phyloP scores from a whole-genome alignment of 2,888 invertebrate species.

The Mythimna vitellina region DNA sequence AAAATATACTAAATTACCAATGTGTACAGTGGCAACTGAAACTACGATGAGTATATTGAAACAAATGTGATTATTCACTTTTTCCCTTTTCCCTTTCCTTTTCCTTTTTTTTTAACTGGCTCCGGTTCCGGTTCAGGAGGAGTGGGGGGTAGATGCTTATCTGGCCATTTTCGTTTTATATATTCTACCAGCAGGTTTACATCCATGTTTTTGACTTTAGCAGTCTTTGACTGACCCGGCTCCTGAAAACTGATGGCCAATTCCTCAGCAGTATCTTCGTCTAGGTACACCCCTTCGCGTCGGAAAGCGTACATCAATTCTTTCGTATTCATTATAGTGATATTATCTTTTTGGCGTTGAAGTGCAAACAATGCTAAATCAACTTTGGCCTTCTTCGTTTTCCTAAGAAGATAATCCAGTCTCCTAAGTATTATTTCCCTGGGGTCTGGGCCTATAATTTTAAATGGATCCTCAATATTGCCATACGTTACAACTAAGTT shows the following conservation, averaged over 20 bases:
- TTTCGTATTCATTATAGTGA: constrained; percentile 65
- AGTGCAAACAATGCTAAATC: constrained; percentile 75
- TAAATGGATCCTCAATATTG: constrained; percentile 61
- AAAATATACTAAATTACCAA: neutral
- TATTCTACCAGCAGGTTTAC: constrained; percentile 73
- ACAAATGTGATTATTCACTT: constrained; percentile 10
- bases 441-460: constrained; percentile 67
- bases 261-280: constrained; percentile 73
- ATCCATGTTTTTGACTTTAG: constrained; percentile 74
- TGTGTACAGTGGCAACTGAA: neutral
- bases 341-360: constrained; percentile 72
- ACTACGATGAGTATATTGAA: neutral
- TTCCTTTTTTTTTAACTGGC: neutral
- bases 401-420: constrained; percentile 73
- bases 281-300: constrained; percentile 65
- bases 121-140: constrained; percentile 70
- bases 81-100: constrained; percentile 8
- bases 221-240: constrained; percentile 47
- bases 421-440: constrained; percentile 77
- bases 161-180: constrained; percentile 80
- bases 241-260: constrained; percentile 72
- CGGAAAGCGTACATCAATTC: constrained; percentile 65
- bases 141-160: constrained; percentile 75
- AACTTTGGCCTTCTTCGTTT: constrained; percentile 67
- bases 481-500: constrained; percentile 74